These are phyloP conservation scores for Solenopsis fugax DNA, from an alignment of 1,140 invertebrate genomes.

Conservation along the genomic window DNA sequence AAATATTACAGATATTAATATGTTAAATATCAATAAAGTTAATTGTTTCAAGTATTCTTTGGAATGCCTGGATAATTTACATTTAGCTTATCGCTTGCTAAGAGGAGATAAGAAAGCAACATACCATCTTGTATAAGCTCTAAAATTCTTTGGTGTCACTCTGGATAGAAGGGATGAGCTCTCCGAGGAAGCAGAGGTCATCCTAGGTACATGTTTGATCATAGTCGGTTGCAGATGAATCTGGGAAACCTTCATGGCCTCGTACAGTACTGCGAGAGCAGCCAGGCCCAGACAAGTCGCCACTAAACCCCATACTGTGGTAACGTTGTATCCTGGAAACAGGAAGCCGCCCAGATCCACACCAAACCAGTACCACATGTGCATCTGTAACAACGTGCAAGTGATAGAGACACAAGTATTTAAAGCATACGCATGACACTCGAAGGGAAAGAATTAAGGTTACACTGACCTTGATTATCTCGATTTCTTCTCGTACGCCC, in stretches of 20 bases:
- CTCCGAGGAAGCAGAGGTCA: conserved; percentile 71
- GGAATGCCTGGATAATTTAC: background rate
- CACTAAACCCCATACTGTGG: conserved; percentile 84
- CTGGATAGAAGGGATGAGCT: conserved; percentile 81
- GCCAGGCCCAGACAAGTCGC: conserved; percentile 87
- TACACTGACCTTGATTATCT: conserved; percentile 45
- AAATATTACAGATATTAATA: background rate
- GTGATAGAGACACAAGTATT: background rate
- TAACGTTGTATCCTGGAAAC: conserved; percentile 86
- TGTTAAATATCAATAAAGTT: background rate
- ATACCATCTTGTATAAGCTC: conserved; percentile 73
- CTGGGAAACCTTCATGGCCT: conserved; percentile 87
- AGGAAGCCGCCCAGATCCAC: conserved; percentile 87
- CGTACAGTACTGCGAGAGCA: conserved; percentile 87
- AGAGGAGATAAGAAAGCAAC: conserved; percentile 4
- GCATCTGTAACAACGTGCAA: conserved; percentile 83
- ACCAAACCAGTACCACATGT: conserved; percentile 88
- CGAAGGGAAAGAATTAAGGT: background rate
- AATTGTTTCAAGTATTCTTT: background rate
- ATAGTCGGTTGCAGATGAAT: conserved; percentile 76
- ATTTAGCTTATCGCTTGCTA: background rate
- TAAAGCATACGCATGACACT: background rate
- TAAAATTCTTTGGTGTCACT: conserved; percentile 72
- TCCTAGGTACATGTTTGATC: conserved; percentile 55
- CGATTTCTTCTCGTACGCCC: background rate